These are phyloP conservation scores for Himalopsyche japonica DNA, from an alignment of 2,888 invertebrate species.

Conservation along the genomic window DNA sequence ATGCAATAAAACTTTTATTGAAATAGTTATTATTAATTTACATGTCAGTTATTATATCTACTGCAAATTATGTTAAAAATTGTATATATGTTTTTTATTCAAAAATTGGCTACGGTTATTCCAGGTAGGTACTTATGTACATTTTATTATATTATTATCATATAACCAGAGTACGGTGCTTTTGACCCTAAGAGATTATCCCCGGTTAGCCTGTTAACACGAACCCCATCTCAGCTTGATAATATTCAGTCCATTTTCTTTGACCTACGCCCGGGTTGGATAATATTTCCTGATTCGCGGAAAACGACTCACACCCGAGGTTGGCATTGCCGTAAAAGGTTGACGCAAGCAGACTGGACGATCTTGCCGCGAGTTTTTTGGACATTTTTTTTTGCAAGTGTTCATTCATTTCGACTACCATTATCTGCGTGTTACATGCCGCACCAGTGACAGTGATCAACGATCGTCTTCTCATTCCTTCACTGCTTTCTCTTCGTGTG, in stretches of 20 bases:
- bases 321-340: conserved; percentile 6
- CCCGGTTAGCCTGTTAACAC: background rate
- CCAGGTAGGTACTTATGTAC: no score
- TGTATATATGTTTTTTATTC: no score
- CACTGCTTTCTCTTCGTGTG: background rate
- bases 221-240: background rate
- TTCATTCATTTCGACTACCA: conserved; percentile 31
- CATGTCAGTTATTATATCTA: no score
- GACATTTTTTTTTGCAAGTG: conserved; percentile 22
- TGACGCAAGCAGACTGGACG: background rate
- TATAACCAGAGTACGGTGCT: background rate
- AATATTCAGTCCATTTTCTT: background rate
- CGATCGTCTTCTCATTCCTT: conserved; percentile 13
- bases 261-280: background rate
- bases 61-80: no score
- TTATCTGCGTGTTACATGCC: conserved; percentile 33
- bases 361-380: background rate
- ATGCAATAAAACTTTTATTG: no score
- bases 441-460: conserved; percentile 30
- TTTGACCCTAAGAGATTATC: background rate
- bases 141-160: background rate
- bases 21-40: no score
- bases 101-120: no score
- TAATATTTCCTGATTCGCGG: background rate
- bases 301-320: background rate